These are phyloP conservation scores for Phyllopteryx taeniolatus DNA, from an alignment of 2,113 vertebrate species.

Conservation along the genomic window DNA sequence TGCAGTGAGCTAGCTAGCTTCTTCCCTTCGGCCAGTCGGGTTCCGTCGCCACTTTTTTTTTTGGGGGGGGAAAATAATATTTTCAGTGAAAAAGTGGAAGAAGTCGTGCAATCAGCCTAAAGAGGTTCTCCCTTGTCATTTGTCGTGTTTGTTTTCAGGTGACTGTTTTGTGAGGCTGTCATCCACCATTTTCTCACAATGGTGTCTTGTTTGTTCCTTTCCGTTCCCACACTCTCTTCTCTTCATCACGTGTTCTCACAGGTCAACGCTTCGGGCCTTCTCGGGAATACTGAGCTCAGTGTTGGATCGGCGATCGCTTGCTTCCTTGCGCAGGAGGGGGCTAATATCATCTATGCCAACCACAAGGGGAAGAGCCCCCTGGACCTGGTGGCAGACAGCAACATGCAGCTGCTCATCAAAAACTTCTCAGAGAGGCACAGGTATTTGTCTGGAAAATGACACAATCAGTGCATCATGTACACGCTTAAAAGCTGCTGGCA, in stretches of 20 bases:
- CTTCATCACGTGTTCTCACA: slow-evolving; percentile 40
- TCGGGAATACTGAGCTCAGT: slow-evolving; percentile 82
- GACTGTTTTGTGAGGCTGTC: background rate
- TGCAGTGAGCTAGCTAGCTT: background rate
- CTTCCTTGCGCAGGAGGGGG: slow-evolving; percentile 90
- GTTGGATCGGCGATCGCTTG: slow-evolving; percentile 85
- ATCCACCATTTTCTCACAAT: slow-evolving; percentile 1
- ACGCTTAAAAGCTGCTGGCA: background rate
- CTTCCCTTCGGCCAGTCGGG: no score
- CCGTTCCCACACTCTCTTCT: background rate
- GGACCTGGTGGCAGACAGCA: slow-evolving; percentile 82
- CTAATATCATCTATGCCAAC: slow-evolving; percentile 90
- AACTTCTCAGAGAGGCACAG: slow-evolving; percentile 91
- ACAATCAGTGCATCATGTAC: background rate
- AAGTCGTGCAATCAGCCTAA: background rate
- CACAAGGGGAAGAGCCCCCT: slow-evolving; percentile 90
- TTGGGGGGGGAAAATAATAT: background rate
- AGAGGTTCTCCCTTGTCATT: slow-evolving; percentile 4
- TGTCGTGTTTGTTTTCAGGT: slow-evolving; percentile 4
- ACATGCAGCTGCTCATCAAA: slow-evolving; percentile 82
- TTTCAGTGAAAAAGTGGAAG: background rate
- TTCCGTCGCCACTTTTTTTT: no score
- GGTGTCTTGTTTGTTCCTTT: background rate
- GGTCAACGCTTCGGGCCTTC: slow-evolving; percentile 85
- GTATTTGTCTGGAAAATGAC: slow-evolving; percentile 52